Evolutionary conservation across 2,888 invertebrate species (phyloP).

Genomic region (Mimumesa dahlbomi): DNA sequence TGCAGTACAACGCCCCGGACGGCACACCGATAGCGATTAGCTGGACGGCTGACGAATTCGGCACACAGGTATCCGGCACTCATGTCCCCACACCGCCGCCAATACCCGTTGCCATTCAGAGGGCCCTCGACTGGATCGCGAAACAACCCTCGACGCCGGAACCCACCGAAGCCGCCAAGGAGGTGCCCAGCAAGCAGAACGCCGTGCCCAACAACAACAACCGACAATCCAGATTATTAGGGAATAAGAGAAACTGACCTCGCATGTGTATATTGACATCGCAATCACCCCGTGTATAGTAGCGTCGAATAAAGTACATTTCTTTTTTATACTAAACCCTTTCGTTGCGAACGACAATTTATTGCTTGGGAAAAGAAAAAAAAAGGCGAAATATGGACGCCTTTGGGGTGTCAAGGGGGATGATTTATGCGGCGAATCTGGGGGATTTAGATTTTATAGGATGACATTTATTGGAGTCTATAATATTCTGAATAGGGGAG

Average conservation of each 20-base stretch:
- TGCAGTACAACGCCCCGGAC: conserved; percentile 78
- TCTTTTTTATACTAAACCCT: no score
- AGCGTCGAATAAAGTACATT: no score
- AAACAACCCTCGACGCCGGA: conserved; percentile 77
- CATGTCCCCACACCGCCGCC: conserved; percentile 78
- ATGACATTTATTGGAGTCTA: no score
- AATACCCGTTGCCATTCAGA: conserved; percentile 76
- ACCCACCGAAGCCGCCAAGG: conserved; percentile 42
- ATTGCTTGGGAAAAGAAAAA: no score
- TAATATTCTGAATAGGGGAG: no score
- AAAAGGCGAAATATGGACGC: no score
- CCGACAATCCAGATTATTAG: conserved; percentile 43
- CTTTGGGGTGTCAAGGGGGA: no score
- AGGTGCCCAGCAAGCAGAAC: conserved; percentile 51
- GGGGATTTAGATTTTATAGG: no score
- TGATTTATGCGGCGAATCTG: no score
- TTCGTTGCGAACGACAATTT: no score
- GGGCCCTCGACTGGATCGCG: conserved; percentile 77
- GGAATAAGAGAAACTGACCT: conserved; percentile 52
- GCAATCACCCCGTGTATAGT: conserved; percentile 17
- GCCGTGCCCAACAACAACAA: conserved; percentile 42
- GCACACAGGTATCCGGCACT: conserved; percentile 75
- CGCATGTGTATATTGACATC: conserved; percentile 8
- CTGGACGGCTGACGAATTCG: conserved; percentile 79
- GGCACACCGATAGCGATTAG: conserved; percentile 78